These are phyloP conservation scores for Atta cephalotes DNA, from an alignment of 1,140 invertebrate genomes.

Conservation along the genomic window DNA sequence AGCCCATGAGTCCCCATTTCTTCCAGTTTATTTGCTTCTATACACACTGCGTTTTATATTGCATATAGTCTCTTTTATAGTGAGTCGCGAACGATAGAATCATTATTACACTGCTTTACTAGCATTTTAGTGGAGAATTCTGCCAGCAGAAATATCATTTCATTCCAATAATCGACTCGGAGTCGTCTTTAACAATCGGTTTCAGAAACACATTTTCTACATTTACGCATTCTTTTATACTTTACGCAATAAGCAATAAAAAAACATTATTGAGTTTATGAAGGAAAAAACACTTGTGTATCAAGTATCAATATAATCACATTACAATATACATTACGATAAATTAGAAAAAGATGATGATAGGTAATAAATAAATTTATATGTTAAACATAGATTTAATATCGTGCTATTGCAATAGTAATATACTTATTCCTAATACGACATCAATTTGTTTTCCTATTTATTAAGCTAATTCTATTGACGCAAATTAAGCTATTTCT, in stretches of 20 bases:
- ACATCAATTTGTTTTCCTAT: neutral
- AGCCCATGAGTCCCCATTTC: neutral
- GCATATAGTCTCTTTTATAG: slow-evolving; percentile 31
- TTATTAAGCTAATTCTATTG: slow-evolving; percentile 26
- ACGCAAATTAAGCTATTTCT: slow-evolving; percentile 31
- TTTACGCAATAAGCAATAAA: neutral
- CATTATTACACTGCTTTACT: slow-evolving; percentile 34
- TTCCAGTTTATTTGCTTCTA: slow-evolving; percentile 21
- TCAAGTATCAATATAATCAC: neutral
- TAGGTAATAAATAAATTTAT: neutral
- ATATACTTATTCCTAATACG: neutral
- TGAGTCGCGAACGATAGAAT: slow-evolving; percentile 30
- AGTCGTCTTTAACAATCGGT: neutral
- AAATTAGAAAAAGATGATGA: too few relatives aligned
- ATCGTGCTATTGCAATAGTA: neutral
- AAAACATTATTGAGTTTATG: neutral
- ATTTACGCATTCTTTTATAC: neutral
- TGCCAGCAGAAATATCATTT: neutral
- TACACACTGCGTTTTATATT: slow-evolving; percentile 35
- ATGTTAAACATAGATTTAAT: neutral
- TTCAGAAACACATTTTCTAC: neutral
- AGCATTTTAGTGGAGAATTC: slow-evolving; percentile 9
- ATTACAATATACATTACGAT: too few relatives aligned
- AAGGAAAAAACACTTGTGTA: neutral
- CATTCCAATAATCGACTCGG: slow-evolving; percentile 18